Evolutionary conservation across 2,888 invertebrate genomes (phyloP).

Genomic region (Macaria liturata): DNA sequence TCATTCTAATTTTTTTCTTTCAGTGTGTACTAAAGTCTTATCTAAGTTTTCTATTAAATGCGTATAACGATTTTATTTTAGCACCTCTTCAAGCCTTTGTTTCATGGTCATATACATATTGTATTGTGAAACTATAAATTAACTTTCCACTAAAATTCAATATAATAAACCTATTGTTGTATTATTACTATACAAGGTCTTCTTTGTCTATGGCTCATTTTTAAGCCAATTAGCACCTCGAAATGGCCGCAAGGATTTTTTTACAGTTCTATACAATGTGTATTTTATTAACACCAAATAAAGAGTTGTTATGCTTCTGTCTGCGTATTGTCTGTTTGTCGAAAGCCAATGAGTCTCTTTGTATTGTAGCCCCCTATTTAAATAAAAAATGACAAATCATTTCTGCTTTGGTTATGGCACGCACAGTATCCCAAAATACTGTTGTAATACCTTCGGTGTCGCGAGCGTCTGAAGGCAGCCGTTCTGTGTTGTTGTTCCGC

Average conservation of each 20-base stretch:
- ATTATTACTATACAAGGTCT: constrained; percentile 7
- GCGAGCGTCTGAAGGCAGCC: too few species aligned
- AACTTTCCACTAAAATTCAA: constrained; percentile 17
- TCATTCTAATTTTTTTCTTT: too few species aligned
- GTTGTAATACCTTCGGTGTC: too few species aligned
- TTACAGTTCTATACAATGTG: constrained; percentile 17
- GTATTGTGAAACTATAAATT: background rate
- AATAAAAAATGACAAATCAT: too few species aligned
- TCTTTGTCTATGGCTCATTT: constrained; percentile 21
- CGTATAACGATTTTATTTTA: too few species aligned
- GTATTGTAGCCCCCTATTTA: too few species aligned
- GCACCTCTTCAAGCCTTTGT: background rate
- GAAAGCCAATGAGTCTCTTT: constrained; percentile 4
- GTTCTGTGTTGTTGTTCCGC: too few species aligned
- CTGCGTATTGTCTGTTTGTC: constrained; percentile 13
- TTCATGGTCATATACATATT: background rate
- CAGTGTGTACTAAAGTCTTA: too few species aligned
- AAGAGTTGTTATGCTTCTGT: constrained; percentile 17
- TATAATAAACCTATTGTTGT: constrained; percentile 17
- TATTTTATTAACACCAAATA: constrained; percentile 23
- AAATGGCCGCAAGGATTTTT: constrained; percentile 15
- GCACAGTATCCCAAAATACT: too few species aligned
- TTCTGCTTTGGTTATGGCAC: too few species aligned
- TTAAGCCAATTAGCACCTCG: constrained; percentile 23
- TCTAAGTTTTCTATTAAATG: too few species aligned